These are phyloP conservation scores for Cyphomyrus plagiostoma DNA, from an alignment of 2,113 vertebrate genomes.

Conservation along the genomic window DNA sequence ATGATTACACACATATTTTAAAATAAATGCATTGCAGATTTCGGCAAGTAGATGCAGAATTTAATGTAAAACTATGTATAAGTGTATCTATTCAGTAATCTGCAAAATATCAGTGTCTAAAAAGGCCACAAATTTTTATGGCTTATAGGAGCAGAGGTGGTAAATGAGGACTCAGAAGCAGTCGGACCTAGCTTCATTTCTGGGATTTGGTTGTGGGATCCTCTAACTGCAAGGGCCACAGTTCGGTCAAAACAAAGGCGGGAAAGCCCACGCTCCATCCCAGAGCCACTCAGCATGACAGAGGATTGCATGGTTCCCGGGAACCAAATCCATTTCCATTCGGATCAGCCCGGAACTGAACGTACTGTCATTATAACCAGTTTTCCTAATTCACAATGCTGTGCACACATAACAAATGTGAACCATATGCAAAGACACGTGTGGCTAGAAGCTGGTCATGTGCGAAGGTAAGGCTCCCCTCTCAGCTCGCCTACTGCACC, in stretches of 20 bases:
- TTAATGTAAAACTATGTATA: neutral
- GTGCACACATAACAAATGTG: neutral
- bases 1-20: neutral
- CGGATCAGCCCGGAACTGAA: neutral
- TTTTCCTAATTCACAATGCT: neutral
- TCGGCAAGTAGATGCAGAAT: neutral
- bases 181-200: neutral
- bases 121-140: neutral
- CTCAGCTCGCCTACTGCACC: constrained; percentile 32
- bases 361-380: neutral
- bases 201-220: neutral
- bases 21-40: neutral
- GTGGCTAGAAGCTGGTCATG: neutral
- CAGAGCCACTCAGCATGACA: neutral
- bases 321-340: neutral
- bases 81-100: neutral
- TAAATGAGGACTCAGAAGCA: neutral
- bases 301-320: neutral
- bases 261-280: neutral
- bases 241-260: neutral
- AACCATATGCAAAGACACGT: neutral
- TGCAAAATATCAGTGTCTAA: neutral
- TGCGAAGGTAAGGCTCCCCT: neutral
- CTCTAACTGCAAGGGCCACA: neutral
- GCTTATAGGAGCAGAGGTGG: neutral